Evolutionary conservation across 2,113 vertebrate genomes (phyloP).

Genomic region (Bungarus multicinctus): DNA sequence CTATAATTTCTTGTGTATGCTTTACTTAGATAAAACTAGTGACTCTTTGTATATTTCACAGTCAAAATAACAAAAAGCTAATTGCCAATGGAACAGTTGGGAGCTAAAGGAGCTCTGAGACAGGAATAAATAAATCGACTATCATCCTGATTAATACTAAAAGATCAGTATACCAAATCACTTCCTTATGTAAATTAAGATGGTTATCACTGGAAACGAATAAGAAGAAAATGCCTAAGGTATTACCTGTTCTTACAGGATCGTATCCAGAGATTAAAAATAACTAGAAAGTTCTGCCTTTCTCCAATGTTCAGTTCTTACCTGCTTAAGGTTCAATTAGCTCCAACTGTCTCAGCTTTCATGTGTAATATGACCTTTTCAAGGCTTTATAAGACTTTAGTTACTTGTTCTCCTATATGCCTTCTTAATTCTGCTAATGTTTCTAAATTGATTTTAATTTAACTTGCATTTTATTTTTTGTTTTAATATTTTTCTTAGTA

Average conservation of each 20-base stretch:
- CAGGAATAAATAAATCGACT: not conserved
- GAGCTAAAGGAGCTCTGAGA: not conserved
- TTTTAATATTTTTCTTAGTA: not conserved
- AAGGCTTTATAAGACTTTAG: not conserved
- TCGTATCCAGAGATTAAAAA: not conserved
- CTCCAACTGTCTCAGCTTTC: not conserved
- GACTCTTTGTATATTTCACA: not conserved
- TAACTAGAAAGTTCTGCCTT: not conserved
- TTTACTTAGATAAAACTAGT: not conserved
- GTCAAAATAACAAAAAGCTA: not conserved
- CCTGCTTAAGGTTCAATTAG: not conserved
- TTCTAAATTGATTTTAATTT: not conserved
- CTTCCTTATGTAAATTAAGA: not conserved
- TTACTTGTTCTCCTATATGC: not conserved
- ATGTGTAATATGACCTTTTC: not conserved
- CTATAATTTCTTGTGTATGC: not conserved
- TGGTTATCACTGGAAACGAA: not conserved
- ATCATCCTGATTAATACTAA: not conserved
- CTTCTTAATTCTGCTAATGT: not conserved
- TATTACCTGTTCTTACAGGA: not conserved
- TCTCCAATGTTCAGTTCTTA: not conserved
- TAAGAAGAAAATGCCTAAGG: not conserved
- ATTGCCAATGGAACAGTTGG: not conserved
- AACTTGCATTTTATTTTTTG: not conserved
- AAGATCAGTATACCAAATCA: not conserved